Conservation (phyloP, 37 sponge, comb jelly and placozoan genomes). For the Halichondria panicea region DNA sequence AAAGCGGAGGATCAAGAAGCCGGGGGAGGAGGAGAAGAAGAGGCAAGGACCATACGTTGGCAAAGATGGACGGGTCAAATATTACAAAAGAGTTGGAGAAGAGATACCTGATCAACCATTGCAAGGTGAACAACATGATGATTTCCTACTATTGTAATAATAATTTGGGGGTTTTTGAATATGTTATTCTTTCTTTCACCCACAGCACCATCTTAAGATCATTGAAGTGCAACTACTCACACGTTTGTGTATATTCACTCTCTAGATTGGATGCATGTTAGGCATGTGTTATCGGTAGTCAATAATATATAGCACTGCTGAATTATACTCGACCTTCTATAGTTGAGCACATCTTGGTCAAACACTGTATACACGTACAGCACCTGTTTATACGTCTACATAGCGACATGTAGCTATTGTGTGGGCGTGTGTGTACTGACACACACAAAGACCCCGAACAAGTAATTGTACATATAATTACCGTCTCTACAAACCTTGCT, state of each 20-base stretch:
- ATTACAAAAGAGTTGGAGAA: conserved; percentile 77
- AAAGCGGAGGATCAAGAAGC: conserved; percentile 54
- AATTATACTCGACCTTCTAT: background rate
- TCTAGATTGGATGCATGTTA: background rate
- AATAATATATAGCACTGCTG: background rate
- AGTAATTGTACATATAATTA: too few species aligned
- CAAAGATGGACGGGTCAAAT: conserved; percentile 80
- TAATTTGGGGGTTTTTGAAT: too few species aligned
- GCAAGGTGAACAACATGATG: conserved; percentile 46
- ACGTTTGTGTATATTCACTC: background rate
- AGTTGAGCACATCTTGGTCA: too few species aligned
- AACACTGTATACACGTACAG: too few species aligned
- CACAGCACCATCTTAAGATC: background rate
- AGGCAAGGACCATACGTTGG: conserved; percentile 57
- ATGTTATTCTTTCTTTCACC: too few species aligned
- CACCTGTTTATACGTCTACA: too few species aligned
- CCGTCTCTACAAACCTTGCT: too few species aligned
- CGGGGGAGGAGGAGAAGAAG: conserved; percentile 58
- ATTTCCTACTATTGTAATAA: background rate
- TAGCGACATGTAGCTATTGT: too few species aligned
- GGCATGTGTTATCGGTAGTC: background rate
- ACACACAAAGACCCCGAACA: too few species aligned
- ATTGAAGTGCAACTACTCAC: background rate
- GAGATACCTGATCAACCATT: conserved; percentile 55
- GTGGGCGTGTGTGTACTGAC: too few species aligned